Evolutionary conservation across 1,140 invertebrate genomes (phyloP).

Genomic region (Penaeus vannamei): DNA sequence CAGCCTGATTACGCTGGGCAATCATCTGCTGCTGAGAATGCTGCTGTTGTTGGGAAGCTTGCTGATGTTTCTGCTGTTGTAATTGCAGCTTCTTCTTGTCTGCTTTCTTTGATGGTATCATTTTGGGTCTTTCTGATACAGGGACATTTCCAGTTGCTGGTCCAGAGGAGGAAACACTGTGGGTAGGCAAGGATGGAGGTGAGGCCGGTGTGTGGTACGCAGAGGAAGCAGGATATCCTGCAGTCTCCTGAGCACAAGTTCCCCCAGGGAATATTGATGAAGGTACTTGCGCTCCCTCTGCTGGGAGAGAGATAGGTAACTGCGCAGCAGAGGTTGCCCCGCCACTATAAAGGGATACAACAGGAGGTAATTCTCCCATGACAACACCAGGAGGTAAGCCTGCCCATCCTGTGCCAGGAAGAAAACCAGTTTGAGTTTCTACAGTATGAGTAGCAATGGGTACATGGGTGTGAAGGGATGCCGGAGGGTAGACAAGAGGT

Average conservation of each 20-base stretch:
- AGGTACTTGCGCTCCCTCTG: conserved; percentile 62
- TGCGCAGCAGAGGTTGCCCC: conserved; percentile 56
- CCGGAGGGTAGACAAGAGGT: conserved; percentile 63
- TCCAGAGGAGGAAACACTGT: conserved; percentile 58
- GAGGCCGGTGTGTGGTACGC: conserved; percentile 59
- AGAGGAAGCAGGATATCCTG: conserved; percentile 53
- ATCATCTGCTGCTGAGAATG: conserved; percentile 43
- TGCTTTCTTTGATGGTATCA: conserved; percentile 66
- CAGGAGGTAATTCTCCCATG: conserved; percentile 57
- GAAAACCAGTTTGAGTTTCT: conserved; percentile 66
- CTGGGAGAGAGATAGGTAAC: conserved; percentile 64
- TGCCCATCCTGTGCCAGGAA: conserved; percentile 64
- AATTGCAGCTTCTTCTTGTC: conserved; percentile 69
- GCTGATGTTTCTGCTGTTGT: conserved; percentile 68
- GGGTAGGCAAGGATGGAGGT: conserved; percentile 59
- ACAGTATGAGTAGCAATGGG: conserved; percentile 67
- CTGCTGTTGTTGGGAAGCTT: conserved; percentile 59
- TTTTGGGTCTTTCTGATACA: conserved; percentile 67
- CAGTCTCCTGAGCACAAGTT: conserved; percentile 57
- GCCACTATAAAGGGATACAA: conserved; percentile 50
- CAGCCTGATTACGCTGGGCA: conserved; percentile 45
- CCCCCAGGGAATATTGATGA: conserved; percentile 59
- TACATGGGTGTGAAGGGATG: conserved; percentile 61
- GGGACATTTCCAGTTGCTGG: conserved; percentile 66
- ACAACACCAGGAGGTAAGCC: conserved; percentile 55